Evolutionary conservation across 2,888 invertebrate species (phyloP), one percentile per base, ranked within the genome.

Genomic region (Cantharis rustica): DNA sequence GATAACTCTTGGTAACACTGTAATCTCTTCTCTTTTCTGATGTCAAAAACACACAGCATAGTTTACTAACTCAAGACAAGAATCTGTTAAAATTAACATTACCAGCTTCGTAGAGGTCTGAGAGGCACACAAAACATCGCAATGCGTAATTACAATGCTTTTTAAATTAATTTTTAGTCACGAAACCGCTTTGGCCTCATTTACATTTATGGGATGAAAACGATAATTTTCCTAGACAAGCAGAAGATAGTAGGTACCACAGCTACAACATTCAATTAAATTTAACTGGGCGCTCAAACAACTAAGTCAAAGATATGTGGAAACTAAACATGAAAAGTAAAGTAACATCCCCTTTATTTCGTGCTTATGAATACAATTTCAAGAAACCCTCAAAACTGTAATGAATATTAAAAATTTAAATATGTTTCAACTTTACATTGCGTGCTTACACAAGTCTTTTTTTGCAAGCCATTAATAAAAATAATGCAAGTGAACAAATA

Each of bases 221-320:
- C 13, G n/a, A 47, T 47, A 47, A 47, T 47, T 47, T 47, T 47
- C 47, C n/a, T 47, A 47, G 47, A 47, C 47, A 47, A 47, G 47
- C 47, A 68, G 68, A 61, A 71, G 26, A 31, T 68, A 62, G 61
- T 13, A 16, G 66, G 61, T 71, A 71, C 68, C 68, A 66, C 71
- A 69, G 62, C 27, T 61, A 73, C 61, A 68, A 68, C 26, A 73
- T 73, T 66, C 72, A 72, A 72, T 72, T 72, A 72, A 64, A 26
- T 31, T 62, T 66, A 66, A 66, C 72, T 62, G n/a, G 47, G 20
- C 72, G 31, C 66, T 72, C 27, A 72, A 72, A 64, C 66, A 71
- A 72, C 72, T 66, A 72, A 66, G 27, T 16, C 64, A 63, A 71
- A 71, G 63, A 26, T 71, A 63, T 61, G 61, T 47, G 47, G n/a